A percentile compares a stretch with the other conserved stretches of the same genome.
Conservation (phyloP, 1,140 invertebrate species). For the Micrasema longulum region DNA sequence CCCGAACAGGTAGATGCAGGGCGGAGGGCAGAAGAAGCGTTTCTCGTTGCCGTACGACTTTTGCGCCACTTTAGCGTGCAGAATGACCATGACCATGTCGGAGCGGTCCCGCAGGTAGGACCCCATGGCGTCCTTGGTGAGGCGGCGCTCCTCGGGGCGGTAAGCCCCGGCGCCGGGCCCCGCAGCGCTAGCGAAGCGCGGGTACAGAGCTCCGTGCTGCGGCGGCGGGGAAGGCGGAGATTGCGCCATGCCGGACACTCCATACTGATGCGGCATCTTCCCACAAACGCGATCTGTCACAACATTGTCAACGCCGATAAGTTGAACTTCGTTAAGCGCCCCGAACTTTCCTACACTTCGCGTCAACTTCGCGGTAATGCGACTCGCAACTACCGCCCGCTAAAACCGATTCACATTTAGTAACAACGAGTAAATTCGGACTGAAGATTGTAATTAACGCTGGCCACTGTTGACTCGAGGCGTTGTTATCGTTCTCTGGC, state of each 20-base stretch:
- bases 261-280: constrained; percentile 84
- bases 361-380: constrained; percentile 35
- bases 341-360: constrained; percentile 37
- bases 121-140: constrained; percentile 96
- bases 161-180: constrained; percentile 73
- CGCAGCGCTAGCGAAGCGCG: constrained; percentile 54
- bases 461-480: constrained; percentile 19
- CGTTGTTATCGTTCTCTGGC: constrained; percentile 36
- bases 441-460: no score
- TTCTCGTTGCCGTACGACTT: constrained; percentile 99
- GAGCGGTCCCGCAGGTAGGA: constrained; percentile 92
- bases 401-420: constrained; percentile 2
- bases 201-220: constrained; percentile 57
- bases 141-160: constrained; percentile 83
- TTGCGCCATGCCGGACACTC: constrained; percentile 75
- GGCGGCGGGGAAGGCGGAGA: constrained; percentile 80
- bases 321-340: constrained; percentile 25
- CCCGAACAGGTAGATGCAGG: constrained; percentile 98
- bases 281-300: constrained; percentile 53
- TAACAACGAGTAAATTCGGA: constrained; percentile 24
- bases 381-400: constrained; percentile 2
- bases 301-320: constrained; percentile 38
- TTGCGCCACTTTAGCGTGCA: constrained; percentile 99
- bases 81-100: constrained; percentile 96
- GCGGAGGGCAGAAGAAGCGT: constrained; percentile 98